Evolutionary conservation across 2,888 invertebrate species (phyloP).

Genomic region (Drosophila pegasa): DNA sequence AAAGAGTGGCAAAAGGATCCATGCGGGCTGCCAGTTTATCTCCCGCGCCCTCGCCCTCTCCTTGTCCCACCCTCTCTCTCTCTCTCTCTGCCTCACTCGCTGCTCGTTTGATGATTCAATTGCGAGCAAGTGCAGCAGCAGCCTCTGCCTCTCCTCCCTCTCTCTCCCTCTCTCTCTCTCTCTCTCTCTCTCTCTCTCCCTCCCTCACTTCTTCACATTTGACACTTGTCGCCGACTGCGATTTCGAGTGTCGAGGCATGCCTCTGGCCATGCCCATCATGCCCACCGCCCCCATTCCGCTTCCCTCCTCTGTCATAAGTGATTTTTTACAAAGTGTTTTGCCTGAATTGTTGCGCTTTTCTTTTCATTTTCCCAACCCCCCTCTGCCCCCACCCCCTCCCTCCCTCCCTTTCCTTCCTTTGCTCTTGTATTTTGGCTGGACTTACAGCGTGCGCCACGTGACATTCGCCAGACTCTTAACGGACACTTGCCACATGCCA

Average conservation of each 20-base stretch:
- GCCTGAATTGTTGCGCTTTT: slow-evolving; percentile 66
- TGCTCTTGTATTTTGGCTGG: slow-evolving; percentile 11
- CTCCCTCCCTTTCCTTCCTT: background rate
- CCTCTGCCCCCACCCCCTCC: background rate
- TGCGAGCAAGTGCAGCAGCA: slow-evolving; percentile 51
- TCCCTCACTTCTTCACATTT: slow-evolving; percentile 3
- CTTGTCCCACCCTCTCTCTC: background rate
- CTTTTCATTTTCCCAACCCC: background rate
- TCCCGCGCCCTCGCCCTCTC: background rate
- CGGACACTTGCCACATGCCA: slow-evolving; percentile 57
- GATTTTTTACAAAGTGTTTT: slow-evolving; percentile 72
- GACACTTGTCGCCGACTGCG: slow-evolving; percentile 48
- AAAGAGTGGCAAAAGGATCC: slow-evolving; percentile 56
- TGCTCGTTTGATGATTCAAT: slow-evolving; percentile 67
- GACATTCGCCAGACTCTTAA: slow-evolving; percentile 69
- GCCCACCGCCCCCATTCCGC: background rate
- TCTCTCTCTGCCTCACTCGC: background rate
- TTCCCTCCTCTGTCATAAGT: slow-evolving; percentile 59
- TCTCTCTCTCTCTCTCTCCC: background rate
- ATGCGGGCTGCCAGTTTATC: slow-evolving; percentile 28
- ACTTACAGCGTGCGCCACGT: slow-evolving; percentile 48
- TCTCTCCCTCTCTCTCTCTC: background rate
- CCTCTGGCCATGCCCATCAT: background rate
- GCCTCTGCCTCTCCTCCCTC: background rate
- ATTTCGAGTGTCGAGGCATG: slow-evolving; percentile 31